Conservation (phyloP, 2,113 vertebrate genomes). For the Fulmarus glacialis region DNA sequence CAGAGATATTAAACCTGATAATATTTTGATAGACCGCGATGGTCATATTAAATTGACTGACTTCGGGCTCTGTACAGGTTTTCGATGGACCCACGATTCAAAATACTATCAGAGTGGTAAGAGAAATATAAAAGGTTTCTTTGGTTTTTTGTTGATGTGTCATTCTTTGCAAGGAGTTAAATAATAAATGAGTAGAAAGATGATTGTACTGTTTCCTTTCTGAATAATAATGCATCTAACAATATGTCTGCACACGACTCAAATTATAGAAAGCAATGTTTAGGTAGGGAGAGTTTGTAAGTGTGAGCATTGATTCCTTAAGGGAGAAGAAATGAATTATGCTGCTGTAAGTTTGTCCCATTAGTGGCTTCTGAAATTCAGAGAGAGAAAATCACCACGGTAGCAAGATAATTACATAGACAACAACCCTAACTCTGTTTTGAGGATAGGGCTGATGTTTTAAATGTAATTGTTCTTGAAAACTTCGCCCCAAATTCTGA, state of each 20-base stretch:
- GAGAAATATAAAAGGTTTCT: constrained; percentile 47
- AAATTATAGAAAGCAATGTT: background rate
- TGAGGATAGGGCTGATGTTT: background rate
- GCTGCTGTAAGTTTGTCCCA: background rate
- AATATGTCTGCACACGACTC: background rate
- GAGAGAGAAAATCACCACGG: background rate
- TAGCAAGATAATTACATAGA: background rate
- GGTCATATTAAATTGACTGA: constrained; percentile 98
- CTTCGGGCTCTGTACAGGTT: constrained; percentile 96
- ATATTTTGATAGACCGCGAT: constrained; percentile 96
- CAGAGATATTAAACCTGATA: constrained; percentile 98
- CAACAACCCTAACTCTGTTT: background rate
- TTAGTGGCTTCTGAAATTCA: background rate
- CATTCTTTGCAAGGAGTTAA: background rate
- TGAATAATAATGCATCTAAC: background rate
- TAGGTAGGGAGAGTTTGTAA: background rate
- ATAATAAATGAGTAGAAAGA: background rate
- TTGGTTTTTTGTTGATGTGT: background rate
- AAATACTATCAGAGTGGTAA: constrained; percentile 99
- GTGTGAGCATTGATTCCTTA: background rate
- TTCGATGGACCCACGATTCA: constrained; percentile 98
- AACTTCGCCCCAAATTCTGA: background rate
- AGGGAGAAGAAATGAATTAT: background rate
- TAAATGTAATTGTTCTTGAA: background rate
- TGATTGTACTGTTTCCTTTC: background rate